Evolutionary conservation across 2,113 vertebrate species (phyloP).

Genomic region (Symphodus melops): DNA sequence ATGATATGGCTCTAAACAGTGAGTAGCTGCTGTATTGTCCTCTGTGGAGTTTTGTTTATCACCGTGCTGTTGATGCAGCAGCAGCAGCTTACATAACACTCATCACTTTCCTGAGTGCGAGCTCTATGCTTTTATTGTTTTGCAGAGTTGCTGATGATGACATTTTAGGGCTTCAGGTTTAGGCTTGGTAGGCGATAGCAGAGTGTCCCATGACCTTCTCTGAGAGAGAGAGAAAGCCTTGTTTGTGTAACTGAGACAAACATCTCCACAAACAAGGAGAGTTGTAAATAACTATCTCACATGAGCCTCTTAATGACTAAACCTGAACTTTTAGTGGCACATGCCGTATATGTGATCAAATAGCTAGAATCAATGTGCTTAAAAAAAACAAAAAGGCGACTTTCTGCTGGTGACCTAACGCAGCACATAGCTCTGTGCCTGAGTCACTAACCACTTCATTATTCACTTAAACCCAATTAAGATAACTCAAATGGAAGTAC

Average conservation of each 20-base stretch:
- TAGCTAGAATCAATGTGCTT: neutral
- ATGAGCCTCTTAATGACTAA: neutral
- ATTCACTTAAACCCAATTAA: constrained; percentile 48
- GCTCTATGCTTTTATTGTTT: constrained; percentile 27
- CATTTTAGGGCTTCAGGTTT: constrained; percentile 8
- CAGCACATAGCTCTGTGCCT: constrained; percentile 31
- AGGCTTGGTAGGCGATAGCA: neutral
- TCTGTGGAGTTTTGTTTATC: constrained; percentile 1
- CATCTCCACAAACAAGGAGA: neutral
- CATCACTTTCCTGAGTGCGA: constrained; percentile 18
- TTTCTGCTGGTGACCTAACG: neutral
- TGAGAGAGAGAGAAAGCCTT: constrained; percentile 38
- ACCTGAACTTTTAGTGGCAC: neutral
- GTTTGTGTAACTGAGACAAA: constrained; percentile 40
- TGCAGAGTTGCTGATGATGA: constrained; percentile 44
- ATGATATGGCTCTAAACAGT: neutral
- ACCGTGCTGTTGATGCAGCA: neutral
- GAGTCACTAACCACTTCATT: constrained; percentile 44
- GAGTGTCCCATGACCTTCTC: constrained; percentile 54
- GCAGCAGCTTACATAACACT: constrained; percentile 9
- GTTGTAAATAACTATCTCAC: neutral
- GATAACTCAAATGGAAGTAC: constrained; percentile 13
- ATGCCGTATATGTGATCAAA: neutral
- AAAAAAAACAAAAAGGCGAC: neutral
- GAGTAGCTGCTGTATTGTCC: neutral